phyloP scores from a whole-genome alignment of 2,113 vertebrate genomes.

The Taurulus bubalis region DNA sequence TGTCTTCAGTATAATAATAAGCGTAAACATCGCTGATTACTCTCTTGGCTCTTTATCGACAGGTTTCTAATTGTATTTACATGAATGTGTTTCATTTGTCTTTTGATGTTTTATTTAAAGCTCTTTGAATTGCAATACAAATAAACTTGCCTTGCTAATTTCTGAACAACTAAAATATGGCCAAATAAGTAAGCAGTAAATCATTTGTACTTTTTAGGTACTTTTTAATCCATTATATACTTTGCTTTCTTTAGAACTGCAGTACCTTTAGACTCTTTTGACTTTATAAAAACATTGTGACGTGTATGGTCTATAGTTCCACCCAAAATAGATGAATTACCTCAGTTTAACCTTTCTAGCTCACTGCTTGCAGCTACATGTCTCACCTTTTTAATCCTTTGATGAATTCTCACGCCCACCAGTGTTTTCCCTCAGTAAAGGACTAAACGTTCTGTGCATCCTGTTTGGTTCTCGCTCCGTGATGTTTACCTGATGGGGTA shows the following conservation, averaged over 20 bases:
- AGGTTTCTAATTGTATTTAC: background rate
- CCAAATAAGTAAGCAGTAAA: background rate
- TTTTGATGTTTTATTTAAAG: background rate
- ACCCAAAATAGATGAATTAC: background rate
- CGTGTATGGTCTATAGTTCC: background rate
- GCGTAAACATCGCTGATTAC: background rate
- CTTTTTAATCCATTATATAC: background rate
- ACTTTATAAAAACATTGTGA: background rate
- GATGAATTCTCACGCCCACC: background rate
- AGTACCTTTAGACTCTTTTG: background rate
- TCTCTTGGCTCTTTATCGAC: too few relatives aligned
- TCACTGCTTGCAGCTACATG: background rate
- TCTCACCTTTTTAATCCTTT: background rate
- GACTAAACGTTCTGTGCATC: background rate
- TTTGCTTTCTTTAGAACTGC: background rate
- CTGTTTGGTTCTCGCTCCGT: background rate
- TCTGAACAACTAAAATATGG: background rate
- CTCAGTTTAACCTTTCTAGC: background rate
- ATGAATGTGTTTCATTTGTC: background rate
- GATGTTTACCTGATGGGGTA: conserved; percentile 38
- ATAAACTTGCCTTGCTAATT: background rate
- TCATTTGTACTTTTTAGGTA: background rate
- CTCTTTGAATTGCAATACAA: background rate
- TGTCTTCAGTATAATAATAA: background rate
- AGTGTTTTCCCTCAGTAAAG: background rate